phyloP scores from a whole-genome alignment of 2,797 vertebrate species.

The Manis crassicaudata region DNA sequence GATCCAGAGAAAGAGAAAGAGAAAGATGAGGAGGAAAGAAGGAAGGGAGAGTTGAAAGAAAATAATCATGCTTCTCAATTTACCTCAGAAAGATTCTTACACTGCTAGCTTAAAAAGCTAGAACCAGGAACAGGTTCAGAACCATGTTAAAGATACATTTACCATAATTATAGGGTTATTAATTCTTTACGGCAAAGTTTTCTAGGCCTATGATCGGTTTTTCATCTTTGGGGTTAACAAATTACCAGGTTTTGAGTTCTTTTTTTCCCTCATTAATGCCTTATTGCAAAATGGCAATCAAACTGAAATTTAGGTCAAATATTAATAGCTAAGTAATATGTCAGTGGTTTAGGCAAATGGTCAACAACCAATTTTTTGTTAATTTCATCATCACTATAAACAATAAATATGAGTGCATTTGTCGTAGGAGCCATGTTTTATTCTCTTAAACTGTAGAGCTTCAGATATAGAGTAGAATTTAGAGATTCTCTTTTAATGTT shows the following conservation, averaged over 20 bases:
- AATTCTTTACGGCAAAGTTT: not conserved
- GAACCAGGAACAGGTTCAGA: not conserved
- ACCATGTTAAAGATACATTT: not conserved
- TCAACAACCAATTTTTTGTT: not conserved
- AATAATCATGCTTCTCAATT: not conserved
- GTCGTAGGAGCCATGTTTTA: not conserved
- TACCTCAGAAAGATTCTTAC: not conserved
- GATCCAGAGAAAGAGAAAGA: not conserved
- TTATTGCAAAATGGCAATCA: not conserved
- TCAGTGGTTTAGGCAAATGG: not conserved
- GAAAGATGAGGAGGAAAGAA: rapidly evolving
- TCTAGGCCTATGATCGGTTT: not conserved
- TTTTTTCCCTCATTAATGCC: not conserved
- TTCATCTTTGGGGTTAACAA: not conserved
- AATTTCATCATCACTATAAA: not conserved
- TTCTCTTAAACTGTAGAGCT: not conserved
- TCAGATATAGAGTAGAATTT: not conserved
- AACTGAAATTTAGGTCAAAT: not conserved
- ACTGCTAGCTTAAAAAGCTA: not conserved
- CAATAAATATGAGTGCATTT: not conserved
- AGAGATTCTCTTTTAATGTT: not conserved
- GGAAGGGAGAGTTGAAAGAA: too few species aligned
- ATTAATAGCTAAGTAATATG: not conserved
- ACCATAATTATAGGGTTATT: not conserved
- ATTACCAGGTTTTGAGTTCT: not conserved